Base-by-base conservation (phyloP, 2,888 invertebrate genomes). In the Lycaena phlaeas region DNA sequence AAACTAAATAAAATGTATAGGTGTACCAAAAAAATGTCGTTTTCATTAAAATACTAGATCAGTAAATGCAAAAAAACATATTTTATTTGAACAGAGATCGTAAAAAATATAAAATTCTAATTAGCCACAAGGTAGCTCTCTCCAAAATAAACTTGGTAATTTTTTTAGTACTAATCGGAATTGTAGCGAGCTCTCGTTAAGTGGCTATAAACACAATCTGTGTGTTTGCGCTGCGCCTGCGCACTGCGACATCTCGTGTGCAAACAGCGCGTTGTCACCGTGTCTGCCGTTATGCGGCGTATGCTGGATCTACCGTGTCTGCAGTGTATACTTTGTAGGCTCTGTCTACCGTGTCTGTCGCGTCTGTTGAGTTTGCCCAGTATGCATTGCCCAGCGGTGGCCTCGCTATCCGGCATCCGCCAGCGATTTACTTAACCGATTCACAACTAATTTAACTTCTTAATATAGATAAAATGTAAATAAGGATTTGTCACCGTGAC, bases 181-280 rank as follows among this genome's bases (percentile, higher is more conserved):
- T 77, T 77, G 61, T 82, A 67, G 68, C 82, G 55, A 68, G 54
- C 50, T 61, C 60, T 70, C 61, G 82, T 84, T 84, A 84, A 84
- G 73, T 84, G 81, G 78, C 82, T 73, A 77, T 84, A 84, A 82
- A 84, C 82, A 84, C 81, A 84, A 77, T 79, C 71, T 64, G 67
- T 46, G 52, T 79, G 72, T 82, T 82, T 81, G 70, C 56, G 44
- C 44, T 62, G 72, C 69, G 81, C 71, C 68, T 61, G 77, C 74
- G 73, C 71, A 65, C 68, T 64, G 64, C 65, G 73, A 68, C 69
- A 60, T 66, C 61, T 64, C 60, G 52, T 57, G 60, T 64, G 70
- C 71, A 70, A 63, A 77, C 43, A 48, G 58, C 56, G 64, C 56
- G 64, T 72, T 72, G 70, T 68, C 57, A 57, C 55, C 53, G 58